Conservation (phyloP, 2,888 invertebrate genomes). For the Plutella xylostella region DNA sequence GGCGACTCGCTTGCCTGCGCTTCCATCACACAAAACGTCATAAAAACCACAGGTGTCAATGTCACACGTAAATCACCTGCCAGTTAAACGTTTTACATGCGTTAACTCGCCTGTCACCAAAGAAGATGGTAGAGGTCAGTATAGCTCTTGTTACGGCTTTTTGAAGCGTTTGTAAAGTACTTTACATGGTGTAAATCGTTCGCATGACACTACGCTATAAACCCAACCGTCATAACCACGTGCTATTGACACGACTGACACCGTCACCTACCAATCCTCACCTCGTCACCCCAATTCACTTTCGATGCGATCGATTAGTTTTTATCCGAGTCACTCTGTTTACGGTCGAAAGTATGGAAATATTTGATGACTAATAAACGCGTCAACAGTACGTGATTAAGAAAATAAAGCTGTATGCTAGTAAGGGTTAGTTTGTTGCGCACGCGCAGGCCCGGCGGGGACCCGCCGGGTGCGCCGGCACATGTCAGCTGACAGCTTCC, state of each 20-base stretch:
- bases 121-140: too few species aligned
- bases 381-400: conserved; percentile 10
- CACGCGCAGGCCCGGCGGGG: conserved; percentile 44
- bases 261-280: conserved; percentile 4
- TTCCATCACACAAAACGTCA: background rate
- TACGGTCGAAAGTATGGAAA: background rate
- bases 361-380: conserved; percentile 5
- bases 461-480: conserved; percentile 38
- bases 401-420: conserved; percentile 17
- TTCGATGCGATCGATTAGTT: background rate
- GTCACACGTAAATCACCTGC: too few species aligned
- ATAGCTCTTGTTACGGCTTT: too few species aligned
- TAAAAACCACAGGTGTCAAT: background rate
- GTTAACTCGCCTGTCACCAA: too few species aligned
- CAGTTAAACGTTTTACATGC: too few species aligned
- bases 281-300: conserved; percentile 9
- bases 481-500: conserved; percentile 62
- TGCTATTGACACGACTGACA: background rate
- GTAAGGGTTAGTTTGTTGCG: conserved; percentile 22
- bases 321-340: background rate
- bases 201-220: too few species aligned
- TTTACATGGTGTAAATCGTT: too few species aligned
- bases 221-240: conserved; percentile 8
- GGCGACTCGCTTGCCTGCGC: conserved; percentile 2
- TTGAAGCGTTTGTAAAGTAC: too few species aligned